phyloP scores from a whole-genome alignment of 2,797 vertebrate genomes.

The Ciconia nigra region DNA sequence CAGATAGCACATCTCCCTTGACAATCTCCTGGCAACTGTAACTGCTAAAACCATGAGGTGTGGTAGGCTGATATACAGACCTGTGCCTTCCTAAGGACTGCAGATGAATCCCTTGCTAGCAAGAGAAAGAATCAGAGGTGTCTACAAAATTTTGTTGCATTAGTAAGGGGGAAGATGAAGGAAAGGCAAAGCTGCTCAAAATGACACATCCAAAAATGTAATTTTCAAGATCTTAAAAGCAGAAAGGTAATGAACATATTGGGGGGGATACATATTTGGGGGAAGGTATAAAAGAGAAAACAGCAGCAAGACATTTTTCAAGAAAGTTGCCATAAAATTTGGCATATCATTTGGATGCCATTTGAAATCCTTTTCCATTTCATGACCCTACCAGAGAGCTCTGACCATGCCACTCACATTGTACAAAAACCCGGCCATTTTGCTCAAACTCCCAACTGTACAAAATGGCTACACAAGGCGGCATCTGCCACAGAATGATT shows the following conservation, averaged over 20 bases:
- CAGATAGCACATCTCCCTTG: not conserved
- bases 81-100: not conserved
- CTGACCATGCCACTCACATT: accelerated
- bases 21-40: not conserved
- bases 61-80: not conserved
- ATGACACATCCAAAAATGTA: not conserved
- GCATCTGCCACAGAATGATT: constrained; percentile 51
- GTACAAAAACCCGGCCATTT: not conserved
- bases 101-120: not conserved
- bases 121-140: not conserved
- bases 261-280: not conserved
- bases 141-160: not conserved
- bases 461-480: constrained; percentile 28
- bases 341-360: not conserved
- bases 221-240: not conserved
- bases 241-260: not conserved
- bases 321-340: not conserved
- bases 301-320: not conserved
- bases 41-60: not conserved
- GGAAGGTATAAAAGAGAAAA: not conserved
- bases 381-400: not conserved
- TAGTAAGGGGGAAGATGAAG: not conserved
- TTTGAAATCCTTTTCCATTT: not conserved
- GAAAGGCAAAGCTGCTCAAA: not conserved
- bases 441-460: not conserved